phyloP scores from a whole-genome alignment of 2,888 invertebrate species.

The Macrosoma leucophasiata region DNA sequence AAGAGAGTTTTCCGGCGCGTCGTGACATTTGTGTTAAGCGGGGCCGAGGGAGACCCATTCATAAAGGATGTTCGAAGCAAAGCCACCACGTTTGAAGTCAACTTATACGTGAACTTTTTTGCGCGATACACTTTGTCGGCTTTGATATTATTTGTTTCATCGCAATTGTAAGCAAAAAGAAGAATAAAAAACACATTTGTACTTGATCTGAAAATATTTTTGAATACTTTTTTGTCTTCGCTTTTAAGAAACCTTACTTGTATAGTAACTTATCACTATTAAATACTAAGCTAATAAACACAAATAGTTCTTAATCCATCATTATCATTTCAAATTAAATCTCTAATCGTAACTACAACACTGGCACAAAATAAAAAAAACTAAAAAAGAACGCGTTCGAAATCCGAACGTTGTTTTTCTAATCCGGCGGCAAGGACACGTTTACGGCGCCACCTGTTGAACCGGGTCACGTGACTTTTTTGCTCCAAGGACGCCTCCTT shows the following conservation, averaged over 20 bases:
- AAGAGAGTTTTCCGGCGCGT: slow-evolving; percentile 73
- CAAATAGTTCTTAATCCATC: no score
- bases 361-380: not conserved
- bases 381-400: slow-evolving; percentile 19
- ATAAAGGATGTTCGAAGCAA: slow-evolving; percentile 56
- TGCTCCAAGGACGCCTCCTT: slow-evolving; percentile 75
- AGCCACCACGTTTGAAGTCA: slow-evolving; percentile 54
- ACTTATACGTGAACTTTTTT: slow-evolving; percentile 36
- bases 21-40: slow-evolving; percentile 75
- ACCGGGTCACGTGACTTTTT: slow-evolving; percentile 73
- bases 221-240: no score
- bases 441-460: slow-evolving; percentile 72
- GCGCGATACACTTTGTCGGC: slow-evolving; percentile 6
- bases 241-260: no score
- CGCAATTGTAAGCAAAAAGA: slow-evolving; percentile 7
- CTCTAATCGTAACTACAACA: no score
- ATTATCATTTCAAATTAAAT: no score
- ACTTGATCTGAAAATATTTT: no score
- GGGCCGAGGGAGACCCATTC: slow-evolving; percentile 65
- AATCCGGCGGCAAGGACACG: slow-evolving; percentile 63
- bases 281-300: no score
- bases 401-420: slow-evolving; percentile 50
- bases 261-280: no score
- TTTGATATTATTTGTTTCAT: slow-evolving; percentile 3
- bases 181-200: no score